Percentiles rank a stretch among this genome's conserved stretches.
Conservation (phyloP, 2,113 vertebrate genomes). For the Microcebus ravelobensis region DNA sequence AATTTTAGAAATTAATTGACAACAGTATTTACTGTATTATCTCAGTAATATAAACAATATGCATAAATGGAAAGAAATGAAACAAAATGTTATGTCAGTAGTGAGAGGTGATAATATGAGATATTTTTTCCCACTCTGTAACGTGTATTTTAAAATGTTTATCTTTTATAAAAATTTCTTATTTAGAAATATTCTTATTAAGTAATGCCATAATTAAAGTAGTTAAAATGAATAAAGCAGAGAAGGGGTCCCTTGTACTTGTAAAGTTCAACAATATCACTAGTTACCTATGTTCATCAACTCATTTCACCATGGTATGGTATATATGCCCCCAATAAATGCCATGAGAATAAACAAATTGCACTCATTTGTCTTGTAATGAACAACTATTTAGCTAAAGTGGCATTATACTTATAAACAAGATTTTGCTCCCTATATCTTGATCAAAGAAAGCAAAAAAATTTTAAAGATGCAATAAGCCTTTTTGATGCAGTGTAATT, state of each 20-base stretch:
- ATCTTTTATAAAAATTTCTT: not conserved
- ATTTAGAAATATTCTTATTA: not conserved
- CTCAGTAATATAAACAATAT: not conserved
- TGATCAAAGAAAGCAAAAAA: not conserved
- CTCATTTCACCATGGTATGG: not conserved
- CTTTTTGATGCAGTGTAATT: not conserved
- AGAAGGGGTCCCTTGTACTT: not conserved
- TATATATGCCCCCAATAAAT: not conserved
- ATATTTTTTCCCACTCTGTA: not conserved
- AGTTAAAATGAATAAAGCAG: not conserved
- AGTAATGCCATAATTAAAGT: not conserved
- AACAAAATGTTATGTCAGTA: not conserved
- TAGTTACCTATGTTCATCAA: not conserved
- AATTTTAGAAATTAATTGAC: not conserved
- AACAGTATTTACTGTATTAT: not conserved
- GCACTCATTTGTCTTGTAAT: not conserved
- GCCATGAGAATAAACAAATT: not conserved
- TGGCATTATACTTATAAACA: not conserved
- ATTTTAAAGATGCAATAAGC: not conserved
- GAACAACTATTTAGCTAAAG: not conserved
- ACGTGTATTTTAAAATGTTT: not conserved
- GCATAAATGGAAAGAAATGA: not conserved
- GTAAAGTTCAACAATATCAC: not conserved
- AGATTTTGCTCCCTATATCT: not conserved
- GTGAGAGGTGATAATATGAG: not conserved